Base-by-base conservation (phyloP, 2,797 vertebrate species). In the Eulemur rubriventer region DNA sequence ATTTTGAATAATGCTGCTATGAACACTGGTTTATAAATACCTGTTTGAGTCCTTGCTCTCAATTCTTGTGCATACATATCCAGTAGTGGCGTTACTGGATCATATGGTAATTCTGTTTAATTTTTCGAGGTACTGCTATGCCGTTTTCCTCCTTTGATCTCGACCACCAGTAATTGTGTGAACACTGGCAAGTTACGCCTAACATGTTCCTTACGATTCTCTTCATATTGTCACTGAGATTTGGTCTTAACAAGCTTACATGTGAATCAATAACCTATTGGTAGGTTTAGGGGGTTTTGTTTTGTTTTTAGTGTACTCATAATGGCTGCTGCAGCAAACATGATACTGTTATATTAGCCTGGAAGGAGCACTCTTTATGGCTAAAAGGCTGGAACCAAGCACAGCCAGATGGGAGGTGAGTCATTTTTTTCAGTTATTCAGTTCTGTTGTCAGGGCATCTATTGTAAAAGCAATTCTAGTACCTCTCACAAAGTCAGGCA, bases 381-480 rank as follows among this genome's bases (percentile, higher is more conserved):
- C 63, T 89, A 59, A 57, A 88, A 78, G 75, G 35, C 70, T 78
- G 46, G 30, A 57, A 59, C 43, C 41, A 61, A 50, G 35, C 59
- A 38, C 26, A n/a, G 35, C 65, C 48, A 24, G 43, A 52, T 89
- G 81, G 33, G 48, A 93, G 50, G 57, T 57, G 59, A 94, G 70
- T 82, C 76, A 17, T 65, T 88, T 85, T n/a, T 22, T 33, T 75
- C 41, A 41, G 75, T 61, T 91, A 43, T 43, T 43, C 7, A 43
- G 43, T 43, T 43, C 79, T 70, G 46, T 89, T 95, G 61, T 97
- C 59, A 24, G 78, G 63, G 69, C 35, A 52, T 75, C 46, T 78
- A 50, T n/a, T 41, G 4, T 89, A 24, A 89, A 85, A 94, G 78
- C 59, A 95, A 89, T 82, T 95, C 57, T 65, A 17, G 78, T 55